Evolutionary conservation across 2,797 vertebrate species (phyloP), one percentile per base, ranked within the genome.

Genomic region (Acropternis orthonyx): DNA sequence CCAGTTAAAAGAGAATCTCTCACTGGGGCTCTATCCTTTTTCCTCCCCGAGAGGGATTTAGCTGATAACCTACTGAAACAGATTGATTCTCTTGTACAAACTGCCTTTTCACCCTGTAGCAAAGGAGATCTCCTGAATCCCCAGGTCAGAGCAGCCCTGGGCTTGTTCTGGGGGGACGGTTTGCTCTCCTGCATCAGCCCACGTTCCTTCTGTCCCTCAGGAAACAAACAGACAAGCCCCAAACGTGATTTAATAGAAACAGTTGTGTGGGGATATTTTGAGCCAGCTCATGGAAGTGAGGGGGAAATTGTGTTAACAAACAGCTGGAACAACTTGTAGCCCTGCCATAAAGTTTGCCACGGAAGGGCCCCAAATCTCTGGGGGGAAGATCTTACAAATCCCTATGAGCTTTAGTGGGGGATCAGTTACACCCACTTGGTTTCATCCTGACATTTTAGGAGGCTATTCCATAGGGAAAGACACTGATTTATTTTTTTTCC

Each of bases 301-400:
- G 39, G 54, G 59, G 69, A 32, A 17, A 22, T 74, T 39, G 27
- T 37, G 43, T 61, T 27, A 82, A 69, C 88, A 92, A 92, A 78
- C 86, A 96, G 95, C 92, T 93, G 87, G 37, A 59, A 89, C 59
- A 91, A 75, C 89, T 89, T 85, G 17, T 9, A 69, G 65, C 78
- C 43, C 67, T 80, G 75, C 78, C 54, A 56, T 18, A 13, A 79
- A 59, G 7, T 67, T 92, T 85, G 92, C 85, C 54, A 55, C 54
- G 30, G 77, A 79, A 69, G 2, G 4, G 82, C 76, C 77, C 67
- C 71, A 67, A 76, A 85, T 52, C 83, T 21, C 90, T 52, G 23
- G 22, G 22, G 63, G 74, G 88, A 79, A 84, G 67, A 85, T 30
- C 34, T 39, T 26, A 44, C 21, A 92, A 93, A 95, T 84, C 88